Evolutionary conservation across 2,113 vertebrate species (phyloP).

Genomic region (Callopanchax toddi): DNA sequence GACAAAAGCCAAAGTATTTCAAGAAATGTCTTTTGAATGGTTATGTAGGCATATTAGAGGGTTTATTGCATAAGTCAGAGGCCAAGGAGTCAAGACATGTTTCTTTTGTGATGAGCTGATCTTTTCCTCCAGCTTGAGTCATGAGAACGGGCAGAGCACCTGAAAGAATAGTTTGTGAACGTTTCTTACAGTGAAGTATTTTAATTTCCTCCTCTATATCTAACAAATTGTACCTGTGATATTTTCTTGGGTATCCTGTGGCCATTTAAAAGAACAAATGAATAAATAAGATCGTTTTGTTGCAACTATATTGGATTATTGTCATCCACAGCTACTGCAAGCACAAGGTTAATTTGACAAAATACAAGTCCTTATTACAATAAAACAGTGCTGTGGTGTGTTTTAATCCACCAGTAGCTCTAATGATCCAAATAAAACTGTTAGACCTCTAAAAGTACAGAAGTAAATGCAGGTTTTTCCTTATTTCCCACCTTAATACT

Average conservation of each 20-base stretch:
- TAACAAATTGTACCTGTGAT: no score
- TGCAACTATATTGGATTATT: neutral
- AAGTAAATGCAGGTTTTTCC: no score
- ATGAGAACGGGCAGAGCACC: neutral
- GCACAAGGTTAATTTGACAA: neutral
- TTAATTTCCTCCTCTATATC: no score
- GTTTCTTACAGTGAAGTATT: no score
- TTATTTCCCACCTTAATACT: no score
- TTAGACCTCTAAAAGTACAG: no score
- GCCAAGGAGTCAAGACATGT: constrained; percentile 4
- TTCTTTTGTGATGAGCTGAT: constrained; percentile 17
- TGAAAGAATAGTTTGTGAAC: neutral
- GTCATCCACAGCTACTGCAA: neutral
- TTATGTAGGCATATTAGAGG: neutral
- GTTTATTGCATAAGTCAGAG: constrained; percentile 23
- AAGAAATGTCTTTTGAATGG: constrained; percentile 3
- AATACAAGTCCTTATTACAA: neutral
- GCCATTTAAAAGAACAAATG: neutral
- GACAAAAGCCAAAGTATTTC: constrained; percentile 19
- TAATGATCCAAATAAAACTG: no score
- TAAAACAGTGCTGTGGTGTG: neutral
- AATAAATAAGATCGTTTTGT: neutral
- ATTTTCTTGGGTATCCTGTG: neutral
- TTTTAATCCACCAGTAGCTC: no score
- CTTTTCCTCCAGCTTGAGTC: neutral